phyloP scores from a whole-genome alignment of 1,140 invertebrate species.

The Aporrectodea caliginosa region DNA sequence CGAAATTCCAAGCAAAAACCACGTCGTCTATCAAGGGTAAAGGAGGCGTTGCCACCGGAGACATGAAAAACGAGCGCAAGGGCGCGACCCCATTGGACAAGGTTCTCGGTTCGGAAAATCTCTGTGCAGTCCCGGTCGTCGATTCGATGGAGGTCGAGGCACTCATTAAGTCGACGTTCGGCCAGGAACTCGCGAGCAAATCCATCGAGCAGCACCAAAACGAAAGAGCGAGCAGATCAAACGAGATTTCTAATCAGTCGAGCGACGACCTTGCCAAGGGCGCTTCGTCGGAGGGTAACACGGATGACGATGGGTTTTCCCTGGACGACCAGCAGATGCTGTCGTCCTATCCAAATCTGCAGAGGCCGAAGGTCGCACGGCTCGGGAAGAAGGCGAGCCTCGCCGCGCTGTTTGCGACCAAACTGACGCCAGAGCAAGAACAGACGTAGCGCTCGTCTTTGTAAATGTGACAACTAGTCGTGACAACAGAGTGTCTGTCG shows the following conservation, averaged over 20 bases:
- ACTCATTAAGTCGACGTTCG: neutral
- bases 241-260: neutral
- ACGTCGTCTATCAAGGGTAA: neutral
- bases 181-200: neutral
- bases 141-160: no score
- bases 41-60: neutral
- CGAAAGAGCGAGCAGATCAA: neutral
- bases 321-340: neutral
- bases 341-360: neutral
- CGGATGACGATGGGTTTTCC: neutral
- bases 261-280: neutral
- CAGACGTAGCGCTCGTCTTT: neutral
- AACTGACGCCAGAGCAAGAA: neutral
- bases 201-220: neutral
- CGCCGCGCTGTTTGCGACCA: neutral
- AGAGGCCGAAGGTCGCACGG: neutral
- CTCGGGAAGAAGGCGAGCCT: neutral
- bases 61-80: neutral
- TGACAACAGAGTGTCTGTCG: neutral
- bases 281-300: neutral
- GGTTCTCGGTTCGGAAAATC: neutral
- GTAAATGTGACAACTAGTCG: neutral
- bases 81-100: neutral
- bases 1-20: neutral
- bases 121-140: neutral